Evolutionary conservation across 2,113 vertebrate genomes (phyloP).

Genomic region (Salvelinus namaycush): DNA sequence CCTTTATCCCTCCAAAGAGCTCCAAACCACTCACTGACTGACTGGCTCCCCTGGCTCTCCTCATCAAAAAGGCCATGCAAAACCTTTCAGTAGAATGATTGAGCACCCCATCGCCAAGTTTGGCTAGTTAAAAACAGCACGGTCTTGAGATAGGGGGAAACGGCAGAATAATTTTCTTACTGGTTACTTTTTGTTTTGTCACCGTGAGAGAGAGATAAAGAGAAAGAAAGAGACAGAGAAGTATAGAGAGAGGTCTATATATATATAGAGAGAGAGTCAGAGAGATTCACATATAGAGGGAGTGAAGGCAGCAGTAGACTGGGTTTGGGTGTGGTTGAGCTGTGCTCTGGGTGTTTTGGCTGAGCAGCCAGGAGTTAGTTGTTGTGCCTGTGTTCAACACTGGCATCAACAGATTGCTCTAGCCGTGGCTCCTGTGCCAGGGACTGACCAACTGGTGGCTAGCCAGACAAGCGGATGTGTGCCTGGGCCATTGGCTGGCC

Average conservation of each 20-base stretch:
- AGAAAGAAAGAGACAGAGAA: neutral
- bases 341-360: slow-evolving; percentile 8
- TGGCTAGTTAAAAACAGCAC: slow-evolving; percentile 6
- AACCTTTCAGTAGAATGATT: no score
- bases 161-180: slow-evolving; percentile 16
- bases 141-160: slow-evolving; percentile 6
- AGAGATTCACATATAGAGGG: neutral
- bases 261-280: neutral
- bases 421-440: neutral
- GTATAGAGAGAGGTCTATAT: neutral
- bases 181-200: slow-evolving; percentile 9
- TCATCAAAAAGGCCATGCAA: slow-evolving; percentile 5
- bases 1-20: neutral
- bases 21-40: neutral
- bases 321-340: neutral
- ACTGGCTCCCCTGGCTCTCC: neutral
- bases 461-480: slow-evolving; percentile 6
- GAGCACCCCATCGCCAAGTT: slow-evolving; percentile 11
- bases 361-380: neutral
- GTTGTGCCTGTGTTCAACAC: slow-evolving; percentile 11
- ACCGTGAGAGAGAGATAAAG: neutral
- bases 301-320: neutral
- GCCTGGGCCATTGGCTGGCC: neutral
- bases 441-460: slow-evolving; percentile 7
- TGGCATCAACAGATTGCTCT: slow-evolving; percentile 26